Conservation (phyloP, 37 sponge, comb jelly and placozoan species). For the Aphrocallistes beatrix region DNA sequence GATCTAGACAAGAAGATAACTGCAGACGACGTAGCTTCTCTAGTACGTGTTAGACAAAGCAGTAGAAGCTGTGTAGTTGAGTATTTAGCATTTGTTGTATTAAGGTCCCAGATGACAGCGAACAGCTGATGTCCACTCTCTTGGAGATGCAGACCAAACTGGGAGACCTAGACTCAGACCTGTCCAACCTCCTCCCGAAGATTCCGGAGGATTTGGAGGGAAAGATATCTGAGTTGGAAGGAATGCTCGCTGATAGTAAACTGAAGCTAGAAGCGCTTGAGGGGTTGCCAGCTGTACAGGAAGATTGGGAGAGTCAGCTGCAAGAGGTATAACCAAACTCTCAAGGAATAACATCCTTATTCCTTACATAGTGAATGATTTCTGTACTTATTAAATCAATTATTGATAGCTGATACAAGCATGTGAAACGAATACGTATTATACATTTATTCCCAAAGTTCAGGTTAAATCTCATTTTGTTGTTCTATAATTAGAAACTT, state of each 20-base stretch:
- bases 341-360: too few species aligned
- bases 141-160: slow-evolving; percentile 66
- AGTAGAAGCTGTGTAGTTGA: too few species aligned
- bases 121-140: slow-evolving; percentile 47
- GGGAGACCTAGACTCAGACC: slow-evolving; percentile 41
- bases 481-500: too few species aligned
- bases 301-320: slow-evolving; percentile 13
- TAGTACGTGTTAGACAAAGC: background rate
- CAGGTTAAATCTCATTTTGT: too few species aligned
- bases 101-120: slow-evolving; percentile 1
- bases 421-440: too few species aligned
- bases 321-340: too few species aligned
- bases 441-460: too few species aligned
- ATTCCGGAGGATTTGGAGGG: background rate
- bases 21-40: background rate
- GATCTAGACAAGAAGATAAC: background rate
- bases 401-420: too few species aligned
- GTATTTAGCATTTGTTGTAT: too few species aligned
- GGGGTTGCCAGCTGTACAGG: slow-evolving; percentile 1
- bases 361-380: too few species aligned
- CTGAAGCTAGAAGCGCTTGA: slow-evolving; percentile 3
- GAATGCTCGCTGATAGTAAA: background rate
- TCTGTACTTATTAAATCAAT: too few species aligned
- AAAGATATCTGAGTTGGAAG: background rate
- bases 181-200: background rate